Percentiles rank a stretch among this genome's conserved stretches.
Evolutionary conservation across 1,140 invertebrate genomes (phyloP).

Genomic region (Drosophila nigromelanica): DNA sequence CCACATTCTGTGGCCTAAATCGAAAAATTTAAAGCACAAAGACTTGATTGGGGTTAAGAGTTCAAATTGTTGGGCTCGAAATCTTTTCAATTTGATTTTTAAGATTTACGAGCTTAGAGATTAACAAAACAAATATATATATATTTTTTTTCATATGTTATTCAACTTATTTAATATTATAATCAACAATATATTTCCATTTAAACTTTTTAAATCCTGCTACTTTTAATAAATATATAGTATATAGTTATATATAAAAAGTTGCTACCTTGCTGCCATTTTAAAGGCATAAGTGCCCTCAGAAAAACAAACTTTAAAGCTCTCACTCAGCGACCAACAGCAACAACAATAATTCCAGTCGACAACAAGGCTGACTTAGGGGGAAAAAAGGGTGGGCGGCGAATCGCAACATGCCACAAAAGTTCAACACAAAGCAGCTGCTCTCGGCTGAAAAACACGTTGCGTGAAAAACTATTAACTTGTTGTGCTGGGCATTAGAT

Average conservation of each 20-base stretch:
- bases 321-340: constrained; percentile 13
- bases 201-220: too few species aligned
- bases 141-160: too few species aligned
- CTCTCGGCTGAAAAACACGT: constrained; percentile 54
- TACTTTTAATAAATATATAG: too few species aligned
- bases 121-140: too few species aligned
- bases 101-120: background rate
- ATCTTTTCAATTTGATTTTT: too few species aligned
- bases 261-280: background rate
- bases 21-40: constrained; percentile 1
- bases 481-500: constrained; percentile 31
- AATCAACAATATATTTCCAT: too few species aligned
- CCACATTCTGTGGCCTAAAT: constrained; percentile 15
- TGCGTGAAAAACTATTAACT: constrained; percentile 70
- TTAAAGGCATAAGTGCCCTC: background rate
- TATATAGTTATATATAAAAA: too few species aligned
- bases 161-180: too few species aligned
- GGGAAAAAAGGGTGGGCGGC: background rate
- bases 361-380: too few species aligned
- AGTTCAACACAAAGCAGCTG: constrained; percentile 64
- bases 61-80: constrained; percentile 36
- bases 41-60: constrained; percentile 60
- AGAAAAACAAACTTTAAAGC: constrained; percentile 35
- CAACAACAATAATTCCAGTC: background rate
- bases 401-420: constrained; percentile 60